A percentile compares a stretch with the other conserved stretches of the same genome.
phyloP scores from a whole-genome alignment of 2,888 invertebrate genomes.

The Tetragnatha montana region DNA sequence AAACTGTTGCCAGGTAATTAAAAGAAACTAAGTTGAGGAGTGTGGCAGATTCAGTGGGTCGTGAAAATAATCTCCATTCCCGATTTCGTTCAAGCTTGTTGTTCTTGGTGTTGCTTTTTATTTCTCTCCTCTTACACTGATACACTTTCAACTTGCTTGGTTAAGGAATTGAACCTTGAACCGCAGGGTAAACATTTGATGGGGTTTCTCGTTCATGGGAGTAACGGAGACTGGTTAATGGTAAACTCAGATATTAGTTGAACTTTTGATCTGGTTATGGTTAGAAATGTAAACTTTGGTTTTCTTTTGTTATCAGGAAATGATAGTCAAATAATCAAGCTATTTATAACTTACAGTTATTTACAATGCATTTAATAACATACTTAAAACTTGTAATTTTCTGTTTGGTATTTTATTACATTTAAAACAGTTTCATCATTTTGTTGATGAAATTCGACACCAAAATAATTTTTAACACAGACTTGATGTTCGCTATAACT shows the following conservation, averaged over 20 bases:
- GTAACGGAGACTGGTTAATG: not conserved
- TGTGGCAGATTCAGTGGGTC: constrained; percentile 5
- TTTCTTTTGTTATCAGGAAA: not conserved
- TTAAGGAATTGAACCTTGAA: not conserved
- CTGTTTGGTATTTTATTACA: too few relatives aligned
- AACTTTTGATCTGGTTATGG: not conserved
- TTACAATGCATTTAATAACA: too few relatives aligned
- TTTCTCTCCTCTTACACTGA: not conserved
- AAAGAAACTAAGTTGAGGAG: constrained; percentile 8
- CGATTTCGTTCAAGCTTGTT: not conserved
- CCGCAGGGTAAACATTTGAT: not conserved
- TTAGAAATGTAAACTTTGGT: not conserved
- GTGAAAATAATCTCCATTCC: constrained; percentile 19
- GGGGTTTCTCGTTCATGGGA: not conserved
- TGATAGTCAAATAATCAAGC: too few relatives aligned
- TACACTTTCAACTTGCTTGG: not conserved
- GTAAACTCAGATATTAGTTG: not conserved
- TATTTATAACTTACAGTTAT: too few relatives aligned
- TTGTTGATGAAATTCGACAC: too few relatives aligned
- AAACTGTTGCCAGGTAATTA: constrained; percentile 5
- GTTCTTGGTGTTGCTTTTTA: constrained; percentile 2
- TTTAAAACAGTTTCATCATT: too few relatives aligned
- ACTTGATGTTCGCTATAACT: too few relatives aligned
- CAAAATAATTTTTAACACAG: too few relatives aligned
- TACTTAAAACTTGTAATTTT: too few relatives aligned